phyloP scores from a whole-genome alignment of 2,113 vertebrate species.

The Diphyllodes magnificus region DNA sequence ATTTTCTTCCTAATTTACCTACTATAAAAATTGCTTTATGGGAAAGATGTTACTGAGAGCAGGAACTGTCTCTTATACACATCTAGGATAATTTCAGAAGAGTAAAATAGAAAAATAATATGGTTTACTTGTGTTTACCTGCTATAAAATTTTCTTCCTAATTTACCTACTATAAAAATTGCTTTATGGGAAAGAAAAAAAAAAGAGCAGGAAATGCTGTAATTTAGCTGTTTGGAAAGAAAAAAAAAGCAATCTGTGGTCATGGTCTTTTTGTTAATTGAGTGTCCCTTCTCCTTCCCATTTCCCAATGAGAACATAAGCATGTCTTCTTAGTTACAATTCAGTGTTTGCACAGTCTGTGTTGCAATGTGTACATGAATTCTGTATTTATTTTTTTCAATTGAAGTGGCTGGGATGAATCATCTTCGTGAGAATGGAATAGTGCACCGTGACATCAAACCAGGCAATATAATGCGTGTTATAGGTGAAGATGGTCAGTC shows the following conservation, averaged over 20 bases:
- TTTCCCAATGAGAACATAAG: neutral
- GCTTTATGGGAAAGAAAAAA: neutral
- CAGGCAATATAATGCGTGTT: slow-evolving; percentile 97
- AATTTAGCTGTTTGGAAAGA: neutral
- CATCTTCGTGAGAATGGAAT: slow-evolving; percentile 97
- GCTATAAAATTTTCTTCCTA: neutral
- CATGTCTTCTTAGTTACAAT: neutral
- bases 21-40: neutral
- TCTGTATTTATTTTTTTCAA: neutral
- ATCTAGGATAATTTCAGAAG: neutral
- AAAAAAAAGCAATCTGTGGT: neutral
- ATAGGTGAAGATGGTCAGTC: slow-evolving; percentile 95
- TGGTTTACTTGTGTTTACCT: neutral
- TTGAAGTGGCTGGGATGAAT: slow-evolving; percentile 96
- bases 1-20: neutral
- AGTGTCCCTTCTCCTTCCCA: neutral
- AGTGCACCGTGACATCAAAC: slow-evolving; percentile 97
- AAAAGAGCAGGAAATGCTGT: neutral
- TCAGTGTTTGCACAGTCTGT: neutral
- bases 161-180: neutral
- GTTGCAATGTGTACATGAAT: neutral
- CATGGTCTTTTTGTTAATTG: neutral
- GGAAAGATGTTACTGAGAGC: neutral
- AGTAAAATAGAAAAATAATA: neutral
- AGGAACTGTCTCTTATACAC: no score